Conservation (phyloP, 2,113 vertebrate genomes). For the Cottus gobio region DNA sequence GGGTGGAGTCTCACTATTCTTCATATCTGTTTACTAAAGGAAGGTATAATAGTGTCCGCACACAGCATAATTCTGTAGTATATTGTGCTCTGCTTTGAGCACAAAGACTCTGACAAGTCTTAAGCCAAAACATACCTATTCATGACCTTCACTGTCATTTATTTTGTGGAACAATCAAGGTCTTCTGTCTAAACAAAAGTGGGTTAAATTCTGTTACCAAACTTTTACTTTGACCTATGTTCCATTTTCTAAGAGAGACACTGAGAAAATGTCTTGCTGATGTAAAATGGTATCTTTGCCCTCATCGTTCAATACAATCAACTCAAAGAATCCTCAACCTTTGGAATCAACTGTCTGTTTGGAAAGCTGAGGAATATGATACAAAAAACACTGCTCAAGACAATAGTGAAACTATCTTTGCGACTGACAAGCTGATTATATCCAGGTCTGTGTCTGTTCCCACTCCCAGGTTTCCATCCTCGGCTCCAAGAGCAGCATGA, state of each 20-base stretch:
- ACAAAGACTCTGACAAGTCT: no score
- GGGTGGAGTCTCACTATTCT: conserved; percentile 64
- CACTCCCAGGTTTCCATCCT: conserved; percentile 81
- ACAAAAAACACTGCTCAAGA: conserved; percentile 15
- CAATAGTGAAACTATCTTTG: conserved; percentile 33
- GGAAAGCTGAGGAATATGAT: conserved; percentile 20
- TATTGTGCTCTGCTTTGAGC: conserved; percentile 12
- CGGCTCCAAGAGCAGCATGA: conserved; percentile 85
- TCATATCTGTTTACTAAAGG: conserved; percentile 70
- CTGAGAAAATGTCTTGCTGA: conserved; percentile 6
- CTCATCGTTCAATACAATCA: conserved; percentile 54
- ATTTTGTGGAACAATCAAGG: not conserved
- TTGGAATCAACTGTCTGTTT: conserved; percentile 53
- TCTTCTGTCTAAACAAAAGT: not conserved
- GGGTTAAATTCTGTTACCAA: not conserved
- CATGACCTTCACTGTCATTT: not conserved
- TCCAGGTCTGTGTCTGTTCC: conserved; percentile 18
- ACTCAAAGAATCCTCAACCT: conserved; percentile 51
- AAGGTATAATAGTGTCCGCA: conserved; percentile 23
- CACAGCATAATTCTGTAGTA: not conserved
- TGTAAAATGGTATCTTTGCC: conserved; percentile 37
- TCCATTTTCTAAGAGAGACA: conserved; percentile 3
- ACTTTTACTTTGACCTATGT: conserved; percentile 36
- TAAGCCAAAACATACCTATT: not conserved
- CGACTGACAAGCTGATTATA: conserved; percentile 36